Conservation (phyloP, 2,113 vertebrate genomes). For the Girardinichthys multiradiatus region DNA sequence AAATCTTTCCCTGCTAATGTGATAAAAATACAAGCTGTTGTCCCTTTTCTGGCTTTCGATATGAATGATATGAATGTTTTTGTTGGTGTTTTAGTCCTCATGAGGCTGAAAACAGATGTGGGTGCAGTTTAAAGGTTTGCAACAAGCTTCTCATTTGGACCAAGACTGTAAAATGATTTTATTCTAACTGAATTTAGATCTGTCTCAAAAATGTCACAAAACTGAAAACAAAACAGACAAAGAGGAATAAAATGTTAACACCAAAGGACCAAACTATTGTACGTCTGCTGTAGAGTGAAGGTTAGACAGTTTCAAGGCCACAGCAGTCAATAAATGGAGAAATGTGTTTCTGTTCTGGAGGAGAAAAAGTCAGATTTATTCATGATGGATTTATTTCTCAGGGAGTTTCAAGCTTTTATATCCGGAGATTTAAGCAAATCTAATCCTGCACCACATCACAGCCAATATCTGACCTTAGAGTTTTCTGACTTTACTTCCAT, state of each 20-base stretch:
- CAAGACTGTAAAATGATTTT: neutral
- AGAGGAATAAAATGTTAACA: neutral
- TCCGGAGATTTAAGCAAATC: no score
- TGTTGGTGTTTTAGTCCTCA: neutral
- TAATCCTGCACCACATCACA: no score
- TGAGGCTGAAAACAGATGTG: neutral
- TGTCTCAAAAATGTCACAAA: neutral
- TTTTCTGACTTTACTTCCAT: no score
- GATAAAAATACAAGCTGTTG: neutral
- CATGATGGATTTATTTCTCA: no score
- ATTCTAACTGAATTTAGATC: neutral
- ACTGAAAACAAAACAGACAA: neutral
- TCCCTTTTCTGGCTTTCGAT: neutral
- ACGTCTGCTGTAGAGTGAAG: neutral
- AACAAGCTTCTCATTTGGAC: neutral
- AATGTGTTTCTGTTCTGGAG: no score
- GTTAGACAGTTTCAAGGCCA: no score
- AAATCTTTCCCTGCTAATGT: neutral
- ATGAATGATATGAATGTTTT: neutral
- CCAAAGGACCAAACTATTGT: neutral
- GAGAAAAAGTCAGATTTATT: no score
- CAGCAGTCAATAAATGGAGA: no score
- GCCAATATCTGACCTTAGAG: no score
- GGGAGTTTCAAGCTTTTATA: no score
- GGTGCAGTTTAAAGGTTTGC: neutral